These are phyloP conservation scores for Hirundichthys speculiger DNA, from an alignment of 2,113 vertebrate genomes.

Conservation along the genomic window DNA sequence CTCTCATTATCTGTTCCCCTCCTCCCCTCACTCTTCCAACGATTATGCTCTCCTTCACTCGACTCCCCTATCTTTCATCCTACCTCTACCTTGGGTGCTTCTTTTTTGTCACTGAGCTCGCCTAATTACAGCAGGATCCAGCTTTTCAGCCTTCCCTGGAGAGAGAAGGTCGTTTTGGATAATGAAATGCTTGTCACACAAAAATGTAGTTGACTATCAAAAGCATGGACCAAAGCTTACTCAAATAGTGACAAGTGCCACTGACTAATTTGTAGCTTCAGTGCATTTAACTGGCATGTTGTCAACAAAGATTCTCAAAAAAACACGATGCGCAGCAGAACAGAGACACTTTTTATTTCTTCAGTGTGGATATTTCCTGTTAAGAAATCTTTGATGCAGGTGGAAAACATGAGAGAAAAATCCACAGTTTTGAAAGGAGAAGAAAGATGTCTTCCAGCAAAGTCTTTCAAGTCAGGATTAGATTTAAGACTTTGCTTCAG, in stretches of 20 bases:
- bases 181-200: conserved; percentile 55
- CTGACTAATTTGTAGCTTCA: conserved; percentile 57
- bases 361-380: conserved; percentile 22
- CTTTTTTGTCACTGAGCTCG: conserved; percentile 37
- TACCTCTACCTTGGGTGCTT: conserved; percentile 41
- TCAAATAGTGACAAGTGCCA: conserved; percentile 52
- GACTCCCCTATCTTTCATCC: conserved; percentile 48
- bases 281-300: conserved; percentile 40
- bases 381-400: conserved; percentile 49
- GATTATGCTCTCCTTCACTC: conserved; percentile 52
- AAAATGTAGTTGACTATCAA: conserved; percentile 54
- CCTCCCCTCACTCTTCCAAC: conserved; percentile 43
- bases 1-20: conserved; percentile 66
- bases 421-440: no score
- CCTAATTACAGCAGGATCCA: conserved; percentile 66
- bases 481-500: no score
- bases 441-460: no score
- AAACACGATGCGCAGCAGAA: conserved; percentile 24
- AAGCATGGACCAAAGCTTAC: conserved; percentile 54
- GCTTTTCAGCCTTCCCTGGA: conserved; percentile 45
- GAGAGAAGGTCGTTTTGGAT: conserved; percentile 57
- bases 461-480: no score
- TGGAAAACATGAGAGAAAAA: no score
- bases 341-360: conserved; percentile 32
- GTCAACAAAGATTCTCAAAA: conserved; percentile 47